Evolutionary conservation across 1,140 invertebrate species (phyloP), one percentile per base, ranked within the genome.

Genomic region (Bactericera cockerelli): DNA sequence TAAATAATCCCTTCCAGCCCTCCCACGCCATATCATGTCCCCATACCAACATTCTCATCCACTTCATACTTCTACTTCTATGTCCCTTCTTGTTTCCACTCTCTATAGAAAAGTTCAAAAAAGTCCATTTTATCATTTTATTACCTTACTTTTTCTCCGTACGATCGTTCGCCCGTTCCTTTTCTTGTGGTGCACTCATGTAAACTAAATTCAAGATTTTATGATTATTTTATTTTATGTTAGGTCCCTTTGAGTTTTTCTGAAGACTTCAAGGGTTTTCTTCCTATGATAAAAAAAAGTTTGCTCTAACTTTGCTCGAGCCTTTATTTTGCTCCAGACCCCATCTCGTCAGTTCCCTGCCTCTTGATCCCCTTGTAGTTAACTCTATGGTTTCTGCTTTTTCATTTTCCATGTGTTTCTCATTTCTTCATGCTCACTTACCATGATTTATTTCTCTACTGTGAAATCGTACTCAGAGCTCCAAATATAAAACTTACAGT

Each of bases 151-250:
- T 49, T 31, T 31, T 31, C n/a, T 49, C n/a, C 42, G 4, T n/a
- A 10, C 22, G 8, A 49, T 49, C 19, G 8, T 22, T 49, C 4
- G 6, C 42, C 42, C 42, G 6, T n/a, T 49, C 42, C 42, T 22
- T 49, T 49, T 49, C 42, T 49, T 49, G 42, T 49, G 42, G 42
- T 49, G 42, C 42, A 49, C 42, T 49, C 42, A 49, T 49, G 42
- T 49, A 49, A 49, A 49, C 42, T 49, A 49, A 49, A 49, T 49
- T 49, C 42, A 49, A 49, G 42, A 49, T 49, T 49, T 49, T 49
- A 49, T 49, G 42, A 49, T 49, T 49, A 49, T 49, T 49, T 49
- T 49, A 49, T 49, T 49, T 49, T 49, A 49, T 49, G 42, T 31
- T 31, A 31, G n/a, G 28, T 31, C 28, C 42, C 42, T 49, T 49